A percentile compares a stretch with the other conserved stretches of the same genome.
phyloP scores from a whole-genome alignment of 2,888 invertebrate species.

The Athetis lepigone region DNA sequence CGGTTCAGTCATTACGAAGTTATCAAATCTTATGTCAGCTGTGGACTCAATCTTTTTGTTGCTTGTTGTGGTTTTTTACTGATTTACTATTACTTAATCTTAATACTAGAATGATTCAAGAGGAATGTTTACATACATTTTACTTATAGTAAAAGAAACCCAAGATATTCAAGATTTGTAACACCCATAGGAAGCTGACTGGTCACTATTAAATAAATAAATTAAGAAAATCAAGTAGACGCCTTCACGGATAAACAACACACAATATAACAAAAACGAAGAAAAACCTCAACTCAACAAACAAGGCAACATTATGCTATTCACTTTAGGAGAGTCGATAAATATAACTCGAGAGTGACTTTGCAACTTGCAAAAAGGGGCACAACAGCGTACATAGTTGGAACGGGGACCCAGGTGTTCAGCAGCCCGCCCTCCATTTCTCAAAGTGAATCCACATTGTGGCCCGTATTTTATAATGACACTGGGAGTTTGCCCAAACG shows the following conservation, averaged over 20 bases:
- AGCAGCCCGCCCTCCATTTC: conserved; percentile 84
- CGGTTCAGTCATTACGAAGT: too few species aligned
- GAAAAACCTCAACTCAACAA: conserved; percentile 47
- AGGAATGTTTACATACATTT: too few species aligned
- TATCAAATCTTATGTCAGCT: too few species aligned
- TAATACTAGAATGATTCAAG: too few species aligned
- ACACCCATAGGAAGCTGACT: too few species aligned
- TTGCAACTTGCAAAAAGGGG: conserved; percentile 73
- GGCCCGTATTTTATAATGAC: conserved; percentile 89
- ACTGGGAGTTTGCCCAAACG: conserved; percentile 84
- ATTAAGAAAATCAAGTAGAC: too few species aligned
- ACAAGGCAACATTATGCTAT: conserved; percentile 54
- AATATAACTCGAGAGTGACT: conserved; percentile 74
- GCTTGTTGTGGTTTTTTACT: too few species aligned
- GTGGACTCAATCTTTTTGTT: too few species aligned
- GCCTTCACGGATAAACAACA: conserved; percentile 1
- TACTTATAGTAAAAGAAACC: too few species aligned
- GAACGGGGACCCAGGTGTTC: conserved; percentile 82
- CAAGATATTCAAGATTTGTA: too few species aligned
- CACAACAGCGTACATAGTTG: conserved; percentile 67
- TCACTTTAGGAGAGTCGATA: conserved; percentile 67
- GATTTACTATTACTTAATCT: too few species aligned
- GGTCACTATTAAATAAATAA: too few species aligned
- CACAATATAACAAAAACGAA: conserved; percentile 31
- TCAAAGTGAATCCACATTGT: conserved; percentile 87